A percentile compares a stretch with the other conserved stretches of the same genome.
Conservation (phyloP, 2,113 vertebrate species). For the Otis tarda region DNA sequence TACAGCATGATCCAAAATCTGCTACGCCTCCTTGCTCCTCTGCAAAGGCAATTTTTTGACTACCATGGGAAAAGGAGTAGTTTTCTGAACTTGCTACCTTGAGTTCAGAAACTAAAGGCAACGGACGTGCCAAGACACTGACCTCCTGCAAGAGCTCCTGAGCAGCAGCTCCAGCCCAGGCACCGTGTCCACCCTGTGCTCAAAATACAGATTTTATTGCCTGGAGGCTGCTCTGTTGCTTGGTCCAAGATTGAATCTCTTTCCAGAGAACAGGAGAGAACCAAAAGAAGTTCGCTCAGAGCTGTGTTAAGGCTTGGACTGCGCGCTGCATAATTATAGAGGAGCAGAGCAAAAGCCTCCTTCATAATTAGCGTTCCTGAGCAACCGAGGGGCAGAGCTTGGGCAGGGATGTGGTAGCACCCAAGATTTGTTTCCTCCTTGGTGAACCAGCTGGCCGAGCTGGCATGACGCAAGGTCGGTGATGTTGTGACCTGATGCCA, state of each 20-base stretch:
- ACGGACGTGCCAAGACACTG: background rate
- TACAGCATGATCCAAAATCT: background rate
- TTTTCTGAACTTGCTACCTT: background rate
- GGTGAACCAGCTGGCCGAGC: background rate
- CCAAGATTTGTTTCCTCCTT: background rate
- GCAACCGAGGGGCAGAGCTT: background rate
- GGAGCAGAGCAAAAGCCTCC: background rate
- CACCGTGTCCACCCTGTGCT: fast-evolving
- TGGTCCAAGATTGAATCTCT: background rate
- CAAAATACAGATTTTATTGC: background rate
- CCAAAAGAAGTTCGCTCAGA: background rate
- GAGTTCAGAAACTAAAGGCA: background rate
- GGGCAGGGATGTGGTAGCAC: background rate
- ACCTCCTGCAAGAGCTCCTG: background rate
- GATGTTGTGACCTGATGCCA: background rate
- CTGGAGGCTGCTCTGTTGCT: background rate
- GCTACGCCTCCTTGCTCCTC: background rate
- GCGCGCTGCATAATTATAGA: background rate
- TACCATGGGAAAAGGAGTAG: background rate
- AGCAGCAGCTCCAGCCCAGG: background rate
- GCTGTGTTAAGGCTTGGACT: background rate
- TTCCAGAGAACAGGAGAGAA: background rate
- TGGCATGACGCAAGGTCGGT: background rate
- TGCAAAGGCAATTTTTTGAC: background rate
- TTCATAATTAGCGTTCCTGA: background rate